Base-by-base conservation (phyloP, 2,797 vertebrate species). In the Betta splendens region DNA sequence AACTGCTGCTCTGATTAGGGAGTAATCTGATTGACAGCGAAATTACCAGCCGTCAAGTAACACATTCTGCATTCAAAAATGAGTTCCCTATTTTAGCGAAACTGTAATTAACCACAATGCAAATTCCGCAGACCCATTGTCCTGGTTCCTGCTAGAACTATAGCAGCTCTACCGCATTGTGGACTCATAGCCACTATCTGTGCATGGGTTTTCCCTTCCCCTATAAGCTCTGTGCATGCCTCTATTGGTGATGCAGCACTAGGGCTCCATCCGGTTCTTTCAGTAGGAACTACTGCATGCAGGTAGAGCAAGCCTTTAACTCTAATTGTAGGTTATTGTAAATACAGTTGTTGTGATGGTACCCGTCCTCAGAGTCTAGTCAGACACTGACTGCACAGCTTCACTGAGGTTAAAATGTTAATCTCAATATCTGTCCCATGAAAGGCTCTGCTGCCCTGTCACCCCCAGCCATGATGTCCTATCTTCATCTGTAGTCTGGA, bases 11-110 rank as follows among this genome's bases (percentile, higher is more conserved):
- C 76, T 82, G 83, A 88, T 88, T 86, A 86, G 76, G 71, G 84
- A 85, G 71, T 82, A 81, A 86, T 86, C 76, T 89, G 87, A 91
- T 72, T 89, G 87, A 89, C 89, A 87, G 85, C 22, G 21, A 87
- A 89, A 89, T 85, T 85, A 86, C 80, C 76, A 81, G 74, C 83
- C 83, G 68, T 86, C 83, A 84, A 84, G 69, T 76, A 63, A 83
- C 85, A 80, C 71, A 81, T 71, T 62, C 71, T 76, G 74, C 69
- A 85, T 85, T 84, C 81, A 80, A 78, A 86, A 72, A 79, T 66
- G 75, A 77, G 63, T 63, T 80, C 53, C 66, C 63, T 50, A 46
- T 80, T 80, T 80, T 70, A 62, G 66, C 26, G 20, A 71, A 80
- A 80, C 73, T 78, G 77, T 86, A 85, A 86, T 88, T 81, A 87